A percentile compares a stretch with the other conserved stretches of the same genome.
phyloP scores from a whole-genome alignment of 2,797 vertebrate genomes.

The Margarornis squamiger region DNA sequence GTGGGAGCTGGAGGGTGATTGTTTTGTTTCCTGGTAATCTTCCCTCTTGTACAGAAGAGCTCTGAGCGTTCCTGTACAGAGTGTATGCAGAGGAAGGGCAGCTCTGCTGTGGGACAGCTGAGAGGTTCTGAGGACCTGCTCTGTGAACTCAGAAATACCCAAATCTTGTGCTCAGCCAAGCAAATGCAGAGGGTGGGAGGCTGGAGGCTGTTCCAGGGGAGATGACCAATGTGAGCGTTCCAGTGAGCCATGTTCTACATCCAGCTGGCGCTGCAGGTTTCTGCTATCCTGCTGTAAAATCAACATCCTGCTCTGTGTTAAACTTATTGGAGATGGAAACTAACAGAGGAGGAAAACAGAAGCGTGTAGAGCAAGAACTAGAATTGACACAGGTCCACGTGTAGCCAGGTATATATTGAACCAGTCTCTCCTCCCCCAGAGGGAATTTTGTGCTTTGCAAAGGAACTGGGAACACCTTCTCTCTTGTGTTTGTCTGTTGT shows the following conservation, averaged over 20 bases:
- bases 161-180: neutral
- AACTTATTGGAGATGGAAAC: neutral
- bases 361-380: neutral
- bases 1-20: slow-evolving; percentile 9
- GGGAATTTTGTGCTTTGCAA: neutral
- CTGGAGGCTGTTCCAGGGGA: neutral
- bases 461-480: slow-evolving; percentile 31
- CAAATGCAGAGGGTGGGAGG: neutral
- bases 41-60: neutral
- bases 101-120: neutral
- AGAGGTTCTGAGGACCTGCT: neutral
- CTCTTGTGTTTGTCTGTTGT: neutral
- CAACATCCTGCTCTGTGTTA: neutral
- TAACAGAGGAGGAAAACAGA: neutral
- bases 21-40: slow-evolving; percentile 38
- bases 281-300: neutral
- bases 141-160: neutral
- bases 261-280: neutral
- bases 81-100: neutral
- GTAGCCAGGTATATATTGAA: neutral
- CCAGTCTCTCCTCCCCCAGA: neutral
- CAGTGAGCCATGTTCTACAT: neutral
- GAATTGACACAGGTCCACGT: neutral
- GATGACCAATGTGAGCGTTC: neutral
- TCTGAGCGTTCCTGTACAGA: neutral